These are phyloP conservation scores for Rutilus rutilus DNA, from an alignment of 2,113 vertebrate genomes.

Conservation along the genomic window DNA sequence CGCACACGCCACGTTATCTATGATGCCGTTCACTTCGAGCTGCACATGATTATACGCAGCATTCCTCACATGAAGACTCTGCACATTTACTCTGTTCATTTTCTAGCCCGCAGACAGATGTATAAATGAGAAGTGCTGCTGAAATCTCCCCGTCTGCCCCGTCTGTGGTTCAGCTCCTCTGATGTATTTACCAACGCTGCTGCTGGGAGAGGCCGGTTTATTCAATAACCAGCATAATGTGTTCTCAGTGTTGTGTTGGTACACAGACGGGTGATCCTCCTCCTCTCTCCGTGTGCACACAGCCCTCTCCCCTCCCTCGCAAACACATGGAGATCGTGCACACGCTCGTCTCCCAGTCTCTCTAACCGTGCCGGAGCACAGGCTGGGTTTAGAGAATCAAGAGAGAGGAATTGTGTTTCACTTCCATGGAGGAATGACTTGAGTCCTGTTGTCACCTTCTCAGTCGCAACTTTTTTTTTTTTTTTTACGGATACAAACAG, in stretches of 20 bases:
- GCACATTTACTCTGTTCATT: background rate
- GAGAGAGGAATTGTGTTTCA: background rate
- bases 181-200: conserved; percentile 60
- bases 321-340: background rate
- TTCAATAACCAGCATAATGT: conserved; percentile 53
- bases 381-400: background rate
- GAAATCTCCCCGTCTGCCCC: conserved; percentile 2
- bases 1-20: background rate
- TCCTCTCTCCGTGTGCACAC: conserved; percentile 22
- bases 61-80: background rate
- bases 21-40: background rate
- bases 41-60: background rate
- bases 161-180: conserved; percentile 1
- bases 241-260: conserved; percentile 56
- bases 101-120: background rate
- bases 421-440: background rate
- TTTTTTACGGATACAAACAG: background rate
- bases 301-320: conserved; percentile 26
- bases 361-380: conserved; percentile 6
- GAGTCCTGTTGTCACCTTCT: background rate
- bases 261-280: conserved; percentile 65
- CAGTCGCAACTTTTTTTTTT: background rate
- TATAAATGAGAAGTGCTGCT: conserved; percentile 21
- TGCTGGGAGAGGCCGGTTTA: conserved; percentile 44
- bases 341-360: conserved; percentile 29